phyloP scores from a whole-genome alignment of 1,140 invertebrate species.

The Tetramorium parvispinum region DNA sequence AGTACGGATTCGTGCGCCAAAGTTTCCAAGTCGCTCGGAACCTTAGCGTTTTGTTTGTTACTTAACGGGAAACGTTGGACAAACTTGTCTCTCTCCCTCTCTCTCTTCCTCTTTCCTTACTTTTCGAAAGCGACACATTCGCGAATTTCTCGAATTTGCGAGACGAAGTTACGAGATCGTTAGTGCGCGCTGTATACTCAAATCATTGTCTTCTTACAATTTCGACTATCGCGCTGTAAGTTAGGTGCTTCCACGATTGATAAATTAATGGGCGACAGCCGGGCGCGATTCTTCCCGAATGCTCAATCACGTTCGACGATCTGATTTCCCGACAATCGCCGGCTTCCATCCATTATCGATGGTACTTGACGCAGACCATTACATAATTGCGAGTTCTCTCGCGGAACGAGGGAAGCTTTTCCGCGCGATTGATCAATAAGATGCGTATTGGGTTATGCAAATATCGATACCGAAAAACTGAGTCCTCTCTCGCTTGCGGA shows the following conservation, averaged over 20 bases:
- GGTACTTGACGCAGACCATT: neutral
- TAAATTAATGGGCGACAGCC: constrained; percentile 8
- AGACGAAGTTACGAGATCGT: constrained; percentile 24
- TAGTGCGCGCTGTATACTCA: neutral
- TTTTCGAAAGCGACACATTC: constrained; percentile 34
- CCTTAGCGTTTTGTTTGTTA: constrained; percentile 55
- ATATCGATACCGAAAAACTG: constrained; percentile 1
- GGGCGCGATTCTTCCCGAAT: neutral
- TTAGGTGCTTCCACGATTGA: neutral
- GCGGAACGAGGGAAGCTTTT: neutral
- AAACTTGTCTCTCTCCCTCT: constrained; percentile 20
- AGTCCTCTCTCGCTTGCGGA: neutral
- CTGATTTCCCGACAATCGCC: constrained; percentile 16
- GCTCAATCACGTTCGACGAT: constrained; percentile 11
- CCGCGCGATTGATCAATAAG: constrained; percentile 35
- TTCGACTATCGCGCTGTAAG: neutral
- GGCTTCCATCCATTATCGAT: neutral
- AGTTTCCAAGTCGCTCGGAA: constrained; percentile 48
- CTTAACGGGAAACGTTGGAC: constrained; percentile 42
- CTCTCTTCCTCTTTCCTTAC: neutral
- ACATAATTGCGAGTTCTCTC: constrained; percentile 17
- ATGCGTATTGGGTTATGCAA: constrained; percentile 28
- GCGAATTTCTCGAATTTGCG: constrained; percentile 29
- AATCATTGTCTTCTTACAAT: constrained; percentile 15
- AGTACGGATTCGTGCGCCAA: constrained; percentile 41